Base-by-base conservation (phyloP, 2,797 vertebrate genomes). In the Labroides dimidiatus region DNA sequence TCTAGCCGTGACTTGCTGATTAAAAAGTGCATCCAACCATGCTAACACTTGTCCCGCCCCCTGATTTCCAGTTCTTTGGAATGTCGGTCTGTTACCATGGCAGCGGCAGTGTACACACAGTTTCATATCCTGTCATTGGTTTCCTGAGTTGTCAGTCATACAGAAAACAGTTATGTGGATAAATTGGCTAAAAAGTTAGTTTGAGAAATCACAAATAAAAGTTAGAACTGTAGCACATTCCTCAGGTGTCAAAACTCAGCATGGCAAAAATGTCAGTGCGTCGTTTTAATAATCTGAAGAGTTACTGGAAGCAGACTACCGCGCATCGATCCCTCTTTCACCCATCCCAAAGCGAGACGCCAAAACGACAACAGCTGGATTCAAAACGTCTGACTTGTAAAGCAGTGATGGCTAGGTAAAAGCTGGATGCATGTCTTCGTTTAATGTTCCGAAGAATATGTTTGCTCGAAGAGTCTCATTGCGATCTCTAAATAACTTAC, bases 21-120 rank as follows among this genome's bases (percentile, higher is more conserved):
- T 39, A 45, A 78, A n/a, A 80, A 59, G 87, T 56, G 84, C 91
- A 93, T 62, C 69, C 94, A 86, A 79, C 81, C 93, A 6, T 95
- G 94, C 93, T 94, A 42, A 64, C 58, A 30, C n/a, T 15, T 39
- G 82, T 68, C 90, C 93, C 93, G 89, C 93, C 94, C 76, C 70
- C 61, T 23, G 7, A 58, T 64, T 71, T 80, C 83, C 89, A 87
- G 15, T 78, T 85, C 87, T 84, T 76, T 84, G 87, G 89, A 92
- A 90, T 89, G 89, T 87, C 73, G 81, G 82, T 47, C 51, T 24
- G 89, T 94, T 66, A 73, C 94, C 72, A 82, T 72, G 85, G 80
- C 84, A 85, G 91, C 90, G 47, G 68, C 50, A 37, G 24, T 62
- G 84, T 93, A 92, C 74, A 91, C 93, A 89, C 19, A 76, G 64